Evolutionary conservation across 2,888 invertebrate species (phyloP).

Genomic region (Saturnia japonica): DNA sequence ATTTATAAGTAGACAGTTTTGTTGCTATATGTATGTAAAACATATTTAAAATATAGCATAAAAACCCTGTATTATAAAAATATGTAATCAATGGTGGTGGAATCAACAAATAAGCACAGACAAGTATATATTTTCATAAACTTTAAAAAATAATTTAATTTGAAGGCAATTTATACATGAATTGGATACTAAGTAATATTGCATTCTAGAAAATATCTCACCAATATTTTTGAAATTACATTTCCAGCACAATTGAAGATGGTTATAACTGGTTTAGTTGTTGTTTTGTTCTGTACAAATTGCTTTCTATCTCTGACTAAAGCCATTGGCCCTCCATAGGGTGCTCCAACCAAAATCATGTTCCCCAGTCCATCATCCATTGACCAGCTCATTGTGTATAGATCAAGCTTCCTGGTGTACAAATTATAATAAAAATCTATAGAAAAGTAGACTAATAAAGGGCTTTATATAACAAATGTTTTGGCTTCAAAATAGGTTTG

Average conservation of each 20-base stretch:
- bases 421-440: constrained; percentile 14
- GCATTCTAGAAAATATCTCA: constrained; percentile 55
- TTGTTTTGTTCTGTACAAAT: constrained; percentile 87
- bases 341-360: constrained; percentile 90
- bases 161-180: too few species aligned
- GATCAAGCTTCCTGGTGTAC: constrained; percentile 88
- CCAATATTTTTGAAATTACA: constrained; percentile 89
- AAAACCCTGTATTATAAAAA: too few species aligned
- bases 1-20: too few species aligned
- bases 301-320: constrained; percentile 91
- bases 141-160: too few species aligned
- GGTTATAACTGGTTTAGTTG: constrained; percentile 89
- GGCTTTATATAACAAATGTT: background rate
- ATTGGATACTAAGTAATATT: too few species aligned
- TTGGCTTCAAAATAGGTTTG: background rate
- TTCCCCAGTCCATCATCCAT: constrained; percentile 90
- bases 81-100: too few species aligned
- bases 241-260: constrained; percentile 94
- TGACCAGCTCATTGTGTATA: constrained; percentile 93
- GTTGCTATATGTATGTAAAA: too few species aligned
- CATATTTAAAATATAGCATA: too few species aligned
- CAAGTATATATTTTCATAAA: too few species aligned
- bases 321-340: constrained; percentile 96
- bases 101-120: too few species aligned
- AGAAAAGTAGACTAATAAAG: background rate